Percentiles rank a stretch among this genome's conserved stretches.
phyloP scores from a whole-genome alignment of 23 tunicate genomes.

The Phallusia fumigata region DNA sequence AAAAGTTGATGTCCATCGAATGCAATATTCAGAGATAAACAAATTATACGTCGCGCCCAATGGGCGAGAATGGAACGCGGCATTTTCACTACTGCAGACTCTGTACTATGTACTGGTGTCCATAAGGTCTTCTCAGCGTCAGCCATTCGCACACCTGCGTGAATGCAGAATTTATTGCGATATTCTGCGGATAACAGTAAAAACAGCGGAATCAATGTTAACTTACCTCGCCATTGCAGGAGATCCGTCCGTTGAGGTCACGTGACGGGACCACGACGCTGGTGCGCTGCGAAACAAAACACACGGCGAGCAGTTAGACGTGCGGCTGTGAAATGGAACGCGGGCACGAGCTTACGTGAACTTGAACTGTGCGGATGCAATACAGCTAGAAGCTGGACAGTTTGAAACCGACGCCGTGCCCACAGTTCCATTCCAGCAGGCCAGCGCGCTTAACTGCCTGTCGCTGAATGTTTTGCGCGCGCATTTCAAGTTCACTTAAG shows the following conservation, averaged over 20 bases:
- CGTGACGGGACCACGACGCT: background rate
- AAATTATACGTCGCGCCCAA: too few species aligned
- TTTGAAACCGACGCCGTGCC: background rate
- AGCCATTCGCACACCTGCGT: background rate
- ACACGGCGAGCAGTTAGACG: background rate
- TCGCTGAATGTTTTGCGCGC: background rate
- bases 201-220: background rate
- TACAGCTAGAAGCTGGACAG: background rate
- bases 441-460: background rate
- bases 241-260: background rate
- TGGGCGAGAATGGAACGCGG: too few species aligned
- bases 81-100: background rate
- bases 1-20: background rate
- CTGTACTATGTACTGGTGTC: background rate
- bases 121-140: background rate
- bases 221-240: slow-evolving; percentile 9
- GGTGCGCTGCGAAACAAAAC: slow-evolving; percentile 12
- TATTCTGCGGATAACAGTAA: background rate
- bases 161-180: background rate
- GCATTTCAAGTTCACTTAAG: slow-evolving; percentile 1
- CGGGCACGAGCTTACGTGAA: slow-evolving; percentile 13
- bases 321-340: background rate
- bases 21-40: background rate
- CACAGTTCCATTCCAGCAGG: slow-evolving; percentile 10
- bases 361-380: background rate